Evolutionary conservation across 2,113 vertebrate genomes (phyloP).

Genomic region (Charina bottae): DNA sequence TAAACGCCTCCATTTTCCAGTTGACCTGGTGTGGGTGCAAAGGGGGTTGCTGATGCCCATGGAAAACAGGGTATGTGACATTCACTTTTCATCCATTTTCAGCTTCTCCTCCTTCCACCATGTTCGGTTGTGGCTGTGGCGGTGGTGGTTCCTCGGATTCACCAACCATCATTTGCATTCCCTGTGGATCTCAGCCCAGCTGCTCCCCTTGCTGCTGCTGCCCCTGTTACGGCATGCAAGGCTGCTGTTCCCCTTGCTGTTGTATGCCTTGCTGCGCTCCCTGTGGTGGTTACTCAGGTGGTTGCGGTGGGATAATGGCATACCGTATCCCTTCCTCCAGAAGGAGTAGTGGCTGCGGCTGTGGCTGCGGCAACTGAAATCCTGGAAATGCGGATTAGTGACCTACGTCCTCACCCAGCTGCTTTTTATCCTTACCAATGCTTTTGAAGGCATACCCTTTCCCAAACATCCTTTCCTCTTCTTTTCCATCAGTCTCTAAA

Average conservation of each 20-base stretch:
- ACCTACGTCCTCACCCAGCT: not conserved
- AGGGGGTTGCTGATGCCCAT: not conserved
- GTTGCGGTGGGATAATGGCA: not conserved
- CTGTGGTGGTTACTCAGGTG: not conserved
- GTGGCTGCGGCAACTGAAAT: not conserved
- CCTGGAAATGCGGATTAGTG: not conserved
- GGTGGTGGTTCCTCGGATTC: rapidly evolving
- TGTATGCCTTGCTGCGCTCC: not conserved
- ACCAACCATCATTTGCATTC: not conserved
- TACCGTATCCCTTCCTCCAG: not conserved
- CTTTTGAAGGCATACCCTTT: not conserved
- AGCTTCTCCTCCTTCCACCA: not conserved
- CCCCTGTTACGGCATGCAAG: not conserved
- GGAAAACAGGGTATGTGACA: not conserved
- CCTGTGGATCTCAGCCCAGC: not conserved
- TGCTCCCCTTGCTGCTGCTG: not conserved
- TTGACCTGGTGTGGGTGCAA: not conserved
- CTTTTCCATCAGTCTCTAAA: not conserved
- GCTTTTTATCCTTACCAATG: too few relatives aligned
- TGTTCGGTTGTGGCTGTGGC: not conserved
- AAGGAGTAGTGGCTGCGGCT: rapidly evolving
- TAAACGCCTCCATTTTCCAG: not conserved
- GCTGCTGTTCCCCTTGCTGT: not conserved
- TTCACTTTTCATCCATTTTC: not conserved
- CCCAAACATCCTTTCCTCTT: not conserved